Evolutionary conservation across 2,113 vertebrate genomes (phyloP), one percentile per base, ranked within the genome.

Genomic region (Equus przewalskii): DNA sequence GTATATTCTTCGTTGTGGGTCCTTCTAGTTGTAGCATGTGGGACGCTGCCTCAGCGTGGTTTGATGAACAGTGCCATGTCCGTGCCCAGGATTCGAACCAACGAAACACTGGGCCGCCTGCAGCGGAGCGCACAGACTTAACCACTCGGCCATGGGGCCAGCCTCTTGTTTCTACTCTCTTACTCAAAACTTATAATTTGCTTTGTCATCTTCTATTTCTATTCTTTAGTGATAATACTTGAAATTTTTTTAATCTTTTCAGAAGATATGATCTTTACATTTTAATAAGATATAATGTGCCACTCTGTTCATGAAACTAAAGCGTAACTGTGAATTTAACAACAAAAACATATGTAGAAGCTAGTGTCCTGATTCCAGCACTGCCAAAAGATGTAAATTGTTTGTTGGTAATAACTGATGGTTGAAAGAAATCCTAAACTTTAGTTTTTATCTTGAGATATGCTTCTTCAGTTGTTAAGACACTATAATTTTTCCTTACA

Each of bases 391-490:
- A 46, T 36, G 30, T 44, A 24, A 64, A 60, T 79, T 4, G 83
- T 81, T 95, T 95, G 44, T 92, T 81, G 60, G 15, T 51, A 84
- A 80, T 56, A 80, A 75, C 41, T 78, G 33, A 85, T 73, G 22
- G 26, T 33, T 65, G 54, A 76, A 94, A 49, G 36, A 83, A 95
- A 65, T 54, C 44, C 33, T 60, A n/a, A 41, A 24, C 22, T 90
- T 79, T 67, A 94, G 41, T 36, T 85, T 85, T 95, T 87, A 18
- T 87, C 30, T 79, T 92, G 28, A 33, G 3, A 79, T 75, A 44
- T 62, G 15, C 83, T 95, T 88, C 56, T 24, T n/a, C 81, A 80
- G 24, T 76, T 41, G 36, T 89, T 72, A 94, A 89, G 92, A 75
- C 18, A 81, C n/a, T 26, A 14, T 21, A 82, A 22, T 16, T 81